A percentile compares a stretch with the other conserved stretches of the same genome.
Conservation (phyloP, 2,888 invertebrate genomes). For the Drosophila pseudotakahashii region DNA sequence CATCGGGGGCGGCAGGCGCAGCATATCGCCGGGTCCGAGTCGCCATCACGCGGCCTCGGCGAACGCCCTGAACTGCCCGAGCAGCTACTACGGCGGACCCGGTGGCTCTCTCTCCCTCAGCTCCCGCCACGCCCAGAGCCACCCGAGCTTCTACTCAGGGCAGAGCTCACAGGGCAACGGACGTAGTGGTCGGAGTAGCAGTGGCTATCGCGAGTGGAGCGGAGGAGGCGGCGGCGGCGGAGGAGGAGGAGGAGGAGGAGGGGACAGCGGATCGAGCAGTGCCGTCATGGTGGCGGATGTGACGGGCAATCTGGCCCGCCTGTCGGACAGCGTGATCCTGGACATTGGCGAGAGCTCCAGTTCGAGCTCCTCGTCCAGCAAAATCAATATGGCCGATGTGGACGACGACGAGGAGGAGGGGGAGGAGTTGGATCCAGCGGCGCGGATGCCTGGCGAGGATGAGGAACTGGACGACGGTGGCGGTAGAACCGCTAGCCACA, state of each 20-base stretch:
- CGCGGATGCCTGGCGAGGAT: constrained; percentile 69
- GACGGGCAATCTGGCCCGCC: constrained; percentile 84
- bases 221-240: constrained; percentile 11
- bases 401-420: constrained; percentile 73
- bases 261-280: constrained; percentile 28
- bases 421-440: constrained; percentile 44
- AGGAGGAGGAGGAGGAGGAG: constrained; percentile 29
- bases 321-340: constrained; percentile 83
- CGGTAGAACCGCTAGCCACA: constrained; percentile 70
- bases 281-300: constrained; percentile 76
- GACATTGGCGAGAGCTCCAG: constrained; percentile 82
- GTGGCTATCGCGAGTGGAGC: constrained; percentile 64
- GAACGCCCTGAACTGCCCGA: constrained; percentile 64
- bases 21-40: constrained; percentile 75
- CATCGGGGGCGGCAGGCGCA: constrained; percentile 70
- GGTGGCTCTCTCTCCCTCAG: constrained; percentile 53
- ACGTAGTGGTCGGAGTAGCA: constrained; percentile 41
- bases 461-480: constrained; percentile 67
- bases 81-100: constrained; percentile 63
- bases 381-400: constrained; percentile 74
- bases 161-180: constrained; percentile 45
- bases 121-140: constrained; percentile 68
- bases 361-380: constrained; percentile 81
- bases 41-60: constrained; percentile 68
- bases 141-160: constrained; percentile 65